Base-by-base conservation (phyloP, 1,140 invertebrate species). In the Drosophila athabasca region DNA sequence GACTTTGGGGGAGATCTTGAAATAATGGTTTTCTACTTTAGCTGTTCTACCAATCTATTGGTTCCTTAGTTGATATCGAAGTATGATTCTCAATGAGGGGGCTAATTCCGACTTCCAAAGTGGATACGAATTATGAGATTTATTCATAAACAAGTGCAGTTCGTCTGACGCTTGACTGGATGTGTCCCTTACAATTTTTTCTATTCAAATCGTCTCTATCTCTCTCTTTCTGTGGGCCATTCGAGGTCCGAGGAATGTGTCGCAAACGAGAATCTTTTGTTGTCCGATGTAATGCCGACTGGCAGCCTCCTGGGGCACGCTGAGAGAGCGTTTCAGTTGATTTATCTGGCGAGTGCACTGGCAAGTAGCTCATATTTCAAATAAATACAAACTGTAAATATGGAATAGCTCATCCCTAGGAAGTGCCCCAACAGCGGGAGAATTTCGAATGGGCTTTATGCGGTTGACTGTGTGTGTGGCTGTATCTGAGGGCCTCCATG, bases 331-430 rank as follows among this genome's bases (percentile, higher is more conserved):
- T 54, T 41, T 61, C 44, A 46, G 31, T 45, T 65, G 75, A 77
- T 78, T 78, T 78, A 78, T 78, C 43, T 51, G 48, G 57, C 45
- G 41, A 49, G 51, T 54, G 64, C 76, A 61, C 54, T 68, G 46
- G 57, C 66, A 72, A 44, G 77, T 48, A 71, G 59, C 78, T 71
- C 79, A 88, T 82, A 87, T 76, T 65, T 87, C 66, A 87, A 74
- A 75, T 79, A 58, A 87, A 82, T 79, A 62, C 55, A 62, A 79
- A 68, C 50, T 76, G 71, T 62, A 74, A 82, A 74, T 59, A 73
- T 52, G 55, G 59, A 65, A 58, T 48, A 49, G 62, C 48, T 64
- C 55, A 65, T 26, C 17, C 55, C 29, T 9, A 43, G 44, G 50
- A 55, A 50, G 57, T 19, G 43, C 9, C 43, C 39, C 19, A 45